These are phyloP conservation scores for Lithobius niger DNA, from an alignment of 1,140 invertebrate genomes.

Conservation along the genomic window DNA sequence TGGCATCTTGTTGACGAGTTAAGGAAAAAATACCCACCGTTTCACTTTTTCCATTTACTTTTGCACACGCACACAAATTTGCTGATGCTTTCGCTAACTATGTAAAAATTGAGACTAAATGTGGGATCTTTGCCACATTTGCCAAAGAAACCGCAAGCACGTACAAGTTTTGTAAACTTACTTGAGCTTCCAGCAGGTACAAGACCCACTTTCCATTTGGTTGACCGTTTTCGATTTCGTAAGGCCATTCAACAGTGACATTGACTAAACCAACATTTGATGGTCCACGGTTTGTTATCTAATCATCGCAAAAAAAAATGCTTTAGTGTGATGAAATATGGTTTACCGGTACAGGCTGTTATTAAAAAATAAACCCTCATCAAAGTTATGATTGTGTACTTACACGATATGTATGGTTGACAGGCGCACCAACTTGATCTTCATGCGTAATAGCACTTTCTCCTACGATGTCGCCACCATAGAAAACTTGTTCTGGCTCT, in stretches of 20 bases:
- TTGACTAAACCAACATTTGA: conserved; percentile 62
- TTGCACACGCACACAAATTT: too few relatives aligned
- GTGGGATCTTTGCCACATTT: neutral
- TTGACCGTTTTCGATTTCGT: conserved; percentile 64
- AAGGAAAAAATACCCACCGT: too few relatives aligned
- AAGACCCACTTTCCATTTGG: conserved; percentile 73
- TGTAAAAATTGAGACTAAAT: neutral
- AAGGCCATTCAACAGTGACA: conserved; percentile 77
- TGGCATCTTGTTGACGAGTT: too few relatives aligned
- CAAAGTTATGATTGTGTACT: neutral
- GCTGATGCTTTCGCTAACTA: too few relatives aligned
- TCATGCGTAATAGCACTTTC: conserved; percentile 67
- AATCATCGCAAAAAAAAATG: conserved; percentile 14
- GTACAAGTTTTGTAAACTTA: too few relatives aligned
- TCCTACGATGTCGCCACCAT: conserved; percentile 65
- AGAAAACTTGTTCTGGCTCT: conserved; percentile 62
- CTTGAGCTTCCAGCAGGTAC: conserved; percentile 68
- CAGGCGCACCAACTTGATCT: conserved; percentile 68
- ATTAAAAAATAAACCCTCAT: neutral
- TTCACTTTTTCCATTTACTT: too few relatives aligned
- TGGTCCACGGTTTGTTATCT: conserved; percentile 61
- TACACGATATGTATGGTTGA: conserved; percentile 74
- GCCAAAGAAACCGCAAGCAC: neutral
- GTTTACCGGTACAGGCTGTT: neutral
- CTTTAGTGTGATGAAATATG: neutral